Percentiles rank a stretch among this genome's conserved stretches.
phyloP scores from a whole-genome alignment of 1,140 invertebrate species.

The Phymastichus coffea region DNA sequence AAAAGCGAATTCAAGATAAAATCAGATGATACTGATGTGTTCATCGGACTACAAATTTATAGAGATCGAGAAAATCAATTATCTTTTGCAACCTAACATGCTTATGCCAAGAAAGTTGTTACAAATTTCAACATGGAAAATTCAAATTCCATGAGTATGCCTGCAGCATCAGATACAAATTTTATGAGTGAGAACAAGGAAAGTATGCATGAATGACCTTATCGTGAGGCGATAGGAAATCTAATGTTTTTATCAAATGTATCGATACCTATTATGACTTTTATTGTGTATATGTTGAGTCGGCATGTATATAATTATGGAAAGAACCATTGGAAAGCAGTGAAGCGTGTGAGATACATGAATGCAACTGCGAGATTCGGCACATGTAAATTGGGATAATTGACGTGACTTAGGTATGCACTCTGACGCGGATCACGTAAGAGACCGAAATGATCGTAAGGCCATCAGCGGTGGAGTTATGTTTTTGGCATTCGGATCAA shows the following conservation, averaged over 20 bases:
- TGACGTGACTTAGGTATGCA: background rate
- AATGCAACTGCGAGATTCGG: background rate
- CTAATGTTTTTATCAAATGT: conserved; percentile 41
- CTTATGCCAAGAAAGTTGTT: background rate
- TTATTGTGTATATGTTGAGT: background rate
- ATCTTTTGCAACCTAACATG: background rate
- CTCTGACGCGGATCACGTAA: background rate
- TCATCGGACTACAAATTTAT: no score
- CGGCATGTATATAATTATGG: background rate
- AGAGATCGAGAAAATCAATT: background rate
- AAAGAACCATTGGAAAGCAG: background rate
- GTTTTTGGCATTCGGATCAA: background rate
- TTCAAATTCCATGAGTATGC: background rate
- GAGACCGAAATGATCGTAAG: no score
- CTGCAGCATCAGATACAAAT: background rate
- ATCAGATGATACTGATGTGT: no score
- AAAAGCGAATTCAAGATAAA: no score
- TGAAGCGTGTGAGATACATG: background rate
- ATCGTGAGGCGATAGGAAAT: conserved; percentile 39
- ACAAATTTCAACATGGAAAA: conserved; percentile 4
- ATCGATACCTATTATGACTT: conserved; percentile 46
- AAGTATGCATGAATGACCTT: conserved; percentile 25
- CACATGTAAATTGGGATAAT: background rate
- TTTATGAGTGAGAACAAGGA: background rate
- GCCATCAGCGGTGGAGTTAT: background rate